These are phyloP conservation scores for Cepphus grylle DNA, from an alignment of 2,113 vertebrate genomes.

Conservation along the genomic window DNA sequence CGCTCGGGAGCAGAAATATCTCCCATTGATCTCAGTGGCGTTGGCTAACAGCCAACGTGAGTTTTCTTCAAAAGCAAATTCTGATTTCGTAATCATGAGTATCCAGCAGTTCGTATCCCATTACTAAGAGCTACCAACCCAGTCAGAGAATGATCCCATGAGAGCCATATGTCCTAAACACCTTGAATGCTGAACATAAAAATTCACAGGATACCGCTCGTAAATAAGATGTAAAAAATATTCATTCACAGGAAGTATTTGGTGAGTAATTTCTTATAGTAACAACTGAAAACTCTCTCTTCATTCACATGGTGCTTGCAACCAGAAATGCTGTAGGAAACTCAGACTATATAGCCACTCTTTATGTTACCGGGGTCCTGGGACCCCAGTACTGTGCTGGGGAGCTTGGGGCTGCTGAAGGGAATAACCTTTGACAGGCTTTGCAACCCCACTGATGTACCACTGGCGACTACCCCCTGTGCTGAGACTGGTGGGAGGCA, in stretches of 20 bases:
- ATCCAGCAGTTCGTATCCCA: not conserved
- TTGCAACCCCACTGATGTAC: not conserved
- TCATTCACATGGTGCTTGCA: not conserved
- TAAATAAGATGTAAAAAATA: not conserved
- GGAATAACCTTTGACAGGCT: not conserved
- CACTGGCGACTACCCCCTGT: accelerated
- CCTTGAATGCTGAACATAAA: not conserved
- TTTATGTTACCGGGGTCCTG: not conserved
- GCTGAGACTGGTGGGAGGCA: not conserved
- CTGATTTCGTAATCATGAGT: not conserved
- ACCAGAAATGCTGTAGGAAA: not conserved
- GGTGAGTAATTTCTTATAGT: not conserved
- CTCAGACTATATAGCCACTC: not conserved
- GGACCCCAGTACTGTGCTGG: not conserved
- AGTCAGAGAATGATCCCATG: not conserved
- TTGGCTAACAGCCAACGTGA: not conserved
- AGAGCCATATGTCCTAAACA: not conserved
- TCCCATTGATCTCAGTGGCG: not conserved
- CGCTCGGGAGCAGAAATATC: not conserved
- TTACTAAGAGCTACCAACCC: not conserved
- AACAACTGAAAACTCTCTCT: not conserved
- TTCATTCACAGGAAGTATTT: not conserved
- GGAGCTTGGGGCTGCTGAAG: not conserved
- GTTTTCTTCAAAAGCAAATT: not conserved
- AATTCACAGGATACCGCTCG: accelerated